phyloP scores from a whole-genome alignment of 2,797 vertebrate species.

The Platalea minor region DNA sequence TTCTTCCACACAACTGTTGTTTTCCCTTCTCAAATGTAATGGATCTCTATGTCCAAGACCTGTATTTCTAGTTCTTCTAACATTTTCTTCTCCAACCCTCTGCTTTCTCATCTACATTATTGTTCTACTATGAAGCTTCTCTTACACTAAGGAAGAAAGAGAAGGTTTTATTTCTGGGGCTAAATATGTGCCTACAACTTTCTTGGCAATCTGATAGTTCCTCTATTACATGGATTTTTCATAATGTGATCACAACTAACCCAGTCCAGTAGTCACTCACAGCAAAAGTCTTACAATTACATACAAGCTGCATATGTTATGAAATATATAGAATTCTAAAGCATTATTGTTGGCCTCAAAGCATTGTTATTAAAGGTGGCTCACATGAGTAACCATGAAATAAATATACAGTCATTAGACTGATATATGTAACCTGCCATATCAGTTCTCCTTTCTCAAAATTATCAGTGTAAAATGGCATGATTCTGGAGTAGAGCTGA shows the following conservation, averaged over 20 bases:
- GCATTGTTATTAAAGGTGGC: not conserved
- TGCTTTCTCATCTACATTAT: not conserved
- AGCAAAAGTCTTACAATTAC: not conserved
- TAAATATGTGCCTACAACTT: not conserved
- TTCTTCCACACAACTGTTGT: conserved; percentile 24
- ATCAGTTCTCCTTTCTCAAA: not conserved
- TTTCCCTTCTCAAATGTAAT: not conserved
- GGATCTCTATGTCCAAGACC: not conserved
- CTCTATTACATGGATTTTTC: not conserved
- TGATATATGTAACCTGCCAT: not conserved
- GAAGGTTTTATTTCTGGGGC: not conserved
- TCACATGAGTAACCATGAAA: not conserved
- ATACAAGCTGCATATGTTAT: not conserved
- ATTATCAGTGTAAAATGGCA: not conserved
- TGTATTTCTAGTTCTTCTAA: not conserved
- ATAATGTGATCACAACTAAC: not conserved
- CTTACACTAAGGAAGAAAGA: not conserved
- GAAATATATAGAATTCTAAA: not conserved
- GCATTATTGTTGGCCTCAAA: not conserved
- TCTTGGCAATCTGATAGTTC: not conserved
- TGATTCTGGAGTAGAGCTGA: not conserved
- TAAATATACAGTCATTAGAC: not conserved
- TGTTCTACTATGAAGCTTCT: not conserved
- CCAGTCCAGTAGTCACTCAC: not conserved
- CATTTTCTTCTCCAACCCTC: not conserved